Evolutionary conservation across 1,140 invertebrate genomes (phyloP).

Genomic region (Heliconius eleuchia): DNA sequence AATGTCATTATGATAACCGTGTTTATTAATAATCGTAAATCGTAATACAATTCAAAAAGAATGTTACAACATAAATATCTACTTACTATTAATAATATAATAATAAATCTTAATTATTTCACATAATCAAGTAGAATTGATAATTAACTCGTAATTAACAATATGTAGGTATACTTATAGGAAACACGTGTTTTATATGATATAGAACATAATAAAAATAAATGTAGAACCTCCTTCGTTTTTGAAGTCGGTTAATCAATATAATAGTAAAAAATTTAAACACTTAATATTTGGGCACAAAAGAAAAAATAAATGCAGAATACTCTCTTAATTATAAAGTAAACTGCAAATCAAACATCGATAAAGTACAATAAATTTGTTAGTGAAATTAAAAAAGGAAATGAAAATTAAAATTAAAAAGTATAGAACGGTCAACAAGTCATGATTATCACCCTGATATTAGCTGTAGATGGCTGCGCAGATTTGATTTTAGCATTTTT

Average conservation of each 20-base stretch:
- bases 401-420: slow-evolving; percentile 15
- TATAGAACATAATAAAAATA: slow-evolving; percentile 3
- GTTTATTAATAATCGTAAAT: slow-evolving; percentile 13
- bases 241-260: too few species aligned
- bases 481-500: too few species aligned
- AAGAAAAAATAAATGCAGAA: not conserved
- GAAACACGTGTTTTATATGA: slow-evolving; percentile 17
- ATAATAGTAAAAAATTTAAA: not conserved
- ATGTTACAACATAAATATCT: slow-evolving; percentile 25
- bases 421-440: too few species aligned
- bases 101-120: slow-evolving; percentile 17
- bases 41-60: slow-evolving; percentile 23
- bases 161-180: slow-evolving; percentile 17
- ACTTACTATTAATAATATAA: slow-evolving; percentile 16
- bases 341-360: not conserved
- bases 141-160: slow-evolving; percentile 16
- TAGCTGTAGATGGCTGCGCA: too few species aligned
- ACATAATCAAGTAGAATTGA: slow-evolving; percentile 15
- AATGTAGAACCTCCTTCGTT: too few species aligned
- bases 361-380: slow-evolving; percentile 3
- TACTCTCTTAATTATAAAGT: slow-evolving; percentile 12
- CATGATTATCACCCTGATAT: too few species aligned
- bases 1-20: slow-evolving; percentile 33
- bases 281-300: not conserved
- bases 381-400: slow-evolving; percentile 9